Evolutionary conservation across 2,888 invertebrate genomes (phyloP).

Genomic region (Ormyrus labotus): DNA sequence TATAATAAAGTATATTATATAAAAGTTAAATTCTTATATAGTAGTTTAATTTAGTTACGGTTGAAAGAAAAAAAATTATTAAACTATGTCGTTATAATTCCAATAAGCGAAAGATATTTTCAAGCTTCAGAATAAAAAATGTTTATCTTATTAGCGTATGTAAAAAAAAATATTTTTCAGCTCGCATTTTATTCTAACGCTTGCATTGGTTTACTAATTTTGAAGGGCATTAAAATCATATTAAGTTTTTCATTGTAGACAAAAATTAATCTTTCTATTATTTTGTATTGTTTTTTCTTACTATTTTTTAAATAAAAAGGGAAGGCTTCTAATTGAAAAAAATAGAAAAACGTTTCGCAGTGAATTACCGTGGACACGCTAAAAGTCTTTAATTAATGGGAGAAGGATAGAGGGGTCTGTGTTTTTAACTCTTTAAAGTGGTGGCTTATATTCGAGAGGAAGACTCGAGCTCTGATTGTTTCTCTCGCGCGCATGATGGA

Average conservation of each 20-base stretch:
- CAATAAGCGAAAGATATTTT: too few relatives aligned
- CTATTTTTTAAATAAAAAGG: slow-evolving; percentile 34
- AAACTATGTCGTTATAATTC: too few relatives aligned
- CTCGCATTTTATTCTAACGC: slow-evolving; percentile 31
- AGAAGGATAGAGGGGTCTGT: slow-evolving; percentile 73
- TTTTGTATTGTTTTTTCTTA: neutral
- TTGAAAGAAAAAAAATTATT: too few relatives aligned
- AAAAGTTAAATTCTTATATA: too few relatives aligned
- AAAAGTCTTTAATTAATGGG: slow-evolving; percentile 62
- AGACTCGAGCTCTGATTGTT: slow-evolving; percentile 65
- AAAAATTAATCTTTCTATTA: neutral
- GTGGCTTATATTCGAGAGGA: slow-evolving; percentile 61
- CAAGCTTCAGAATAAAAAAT: too few relatives aligned
- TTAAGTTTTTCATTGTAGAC: slow-evolving; percentile 44
- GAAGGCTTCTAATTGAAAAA: slow-evolving; percentile 34
- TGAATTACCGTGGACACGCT: slow-evolving; percentile 36
- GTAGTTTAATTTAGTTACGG: too few relatives aligned
- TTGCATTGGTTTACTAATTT: slow-evolving; percentile 40
- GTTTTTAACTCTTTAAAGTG: slow-evolving; percentile 62
- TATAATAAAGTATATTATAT: too few relatives aligned
- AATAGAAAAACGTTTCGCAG: slow-evolving; percentile 54
- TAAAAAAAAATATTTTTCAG: neutral
- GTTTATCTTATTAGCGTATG: too few relatives aligned
- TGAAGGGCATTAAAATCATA: slow-evolving; percentile 25
- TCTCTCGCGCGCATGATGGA: slow-evolving; percentile 52